Base-by-base conservation (phyloP, 2,797 vertebrate species). In the Notamacropus eugenii region DNA sequence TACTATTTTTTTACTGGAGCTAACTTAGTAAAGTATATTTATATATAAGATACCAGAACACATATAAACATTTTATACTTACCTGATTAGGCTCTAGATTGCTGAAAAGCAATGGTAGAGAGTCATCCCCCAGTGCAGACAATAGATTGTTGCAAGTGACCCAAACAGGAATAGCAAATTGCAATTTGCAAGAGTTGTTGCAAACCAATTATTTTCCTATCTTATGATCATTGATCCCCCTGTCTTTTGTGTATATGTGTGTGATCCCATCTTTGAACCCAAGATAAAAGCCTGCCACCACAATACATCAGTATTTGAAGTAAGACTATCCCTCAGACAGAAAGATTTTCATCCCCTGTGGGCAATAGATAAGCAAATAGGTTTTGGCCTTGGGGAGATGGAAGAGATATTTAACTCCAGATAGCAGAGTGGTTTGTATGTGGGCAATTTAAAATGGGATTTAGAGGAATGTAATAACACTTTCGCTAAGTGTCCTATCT, bases 131-230 rank as follows among this genome's bases (percentile, higher is more conserved):
- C 52, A 6, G 74, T 93, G 82, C 31, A 94, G 95, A 96, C 55
- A 91, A 92, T 90, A 95, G 95, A 94, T 58, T 95, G 90, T 34
- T 11, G 93, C 91, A 92, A 67, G 96, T 95, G 95, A 93, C 93
- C 67, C 31, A 91, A 62, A 90, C 55, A 55, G 54, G 55, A 58
- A 94, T 90, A 91, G 87, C 87, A 95, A 95, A n/a, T 55, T 96
- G 96, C 46, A 52, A 90, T 34, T 28, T 90, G 50, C 31, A 90
- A 31, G 27, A 54, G 95, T 90, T 97, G 97, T 91, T 97, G 97
- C 91, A 96, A 97, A 97, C 97, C 97, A 98, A 98, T 98, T 98
- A 98, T 97, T 97, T 96, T 97, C 97, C 97, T 96, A 95, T 97
- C 74, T 95, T 96, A 97, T 91, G 96, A 93, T 93, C 95, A 98